Percentiles rank a stretch among this genome's conserved stretches.
phyloP scores from a whole-genome alignment of 2,797 vertebrate genomes.

The Borostomias antarcticus region DNA sequence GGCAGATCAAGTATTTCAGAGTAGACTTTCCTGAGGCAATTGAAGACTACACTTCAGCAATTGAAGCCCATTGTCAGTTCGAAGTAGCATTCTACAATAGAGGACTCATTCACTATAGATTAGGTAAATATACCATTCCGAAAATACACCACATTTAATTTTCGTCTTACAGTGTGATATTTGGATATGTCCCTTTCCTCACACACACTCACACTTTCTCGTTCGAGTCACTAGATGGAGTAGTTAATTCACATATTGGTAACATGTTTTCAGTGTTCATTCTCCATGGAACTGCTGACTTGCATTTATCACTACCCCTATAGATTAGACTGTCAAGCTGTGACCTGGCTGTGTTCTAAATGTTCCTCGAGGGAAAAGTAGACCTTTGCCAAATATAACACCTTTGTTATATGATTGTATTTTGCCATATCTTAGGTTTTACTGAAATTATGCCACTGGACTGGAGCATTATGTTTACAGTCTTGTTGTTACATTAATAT shows the following conservation, averaged over 20 bases:
- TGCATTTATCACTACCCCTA: not conserved
- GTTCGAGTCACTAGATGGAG: conserved; percentile 55
- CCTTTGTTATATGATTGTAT: no score
- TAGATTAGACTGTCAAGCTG: no score
- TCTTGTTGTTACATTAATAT: not conserved
- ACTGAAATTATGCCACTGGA: no score
- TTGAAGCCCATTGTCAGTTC: conserved; percentile 74
- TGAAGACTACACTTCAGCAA: conserved; percentile 86
- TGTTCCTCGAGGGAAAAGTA: no score
- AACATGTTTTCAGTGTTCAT: not conserved
- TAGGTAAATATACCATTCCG: conserved; percentile 85
- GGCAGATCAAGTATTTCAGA: conserved; percentile 88
- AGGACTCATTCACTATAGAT: conserved; percentile 87
- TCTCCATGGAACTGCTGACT: not conserved
- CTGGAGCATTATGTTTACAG: no score
- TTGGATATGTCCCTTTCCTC: not conserved
- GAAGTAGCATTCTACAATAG: conserved; percentile 92
- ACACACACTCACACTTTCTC: conserved; percentile 14
- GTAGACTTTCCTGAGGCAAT: conserved; percentile 92
- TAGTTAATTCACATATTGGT: conserved; percentile 12
- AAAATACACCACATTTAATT: not conserved
- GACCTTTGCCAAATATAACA: no score
- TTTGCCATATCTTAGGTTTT: no score
- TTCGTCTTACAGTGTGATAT: not conserved
- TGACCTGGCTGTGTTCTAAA: no score